Conservation (phyloP, 2,113 vertebrate genomes). For the Triplophysa tibetana region DNA sequence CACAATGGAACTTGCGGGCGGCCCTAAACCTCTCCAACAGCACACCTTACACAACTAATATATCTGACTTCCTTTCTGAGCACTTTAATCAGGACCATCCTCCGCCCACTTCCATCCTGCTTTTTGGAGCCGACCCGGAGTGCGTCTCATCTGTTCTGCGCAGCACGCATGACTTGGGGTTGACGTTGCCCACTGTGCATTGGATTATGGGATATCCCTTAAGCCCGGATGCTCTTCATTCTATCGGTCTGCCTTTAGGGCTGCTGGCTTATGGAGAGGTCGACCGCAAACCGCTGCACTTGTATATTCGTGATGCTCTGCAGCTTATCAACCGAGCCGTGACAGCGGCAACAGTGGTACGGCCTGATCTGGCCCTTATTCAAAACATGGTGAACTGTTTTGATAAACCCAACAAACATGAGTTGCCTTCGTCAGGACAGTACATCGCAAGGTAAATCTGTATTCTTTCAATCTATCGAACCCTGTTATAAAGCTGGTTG, state of each 20-base stretch:
- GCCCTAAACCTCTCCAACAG: constrained; percentile 79
- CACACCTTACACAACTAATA: constrained; percentile 55
- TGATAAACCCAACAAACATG: constrained; percentile 58
- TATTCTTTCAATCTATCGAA: neutral
- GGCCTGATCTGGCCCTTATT: constrained; percentile 72
- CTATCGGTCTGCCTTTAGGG: constrained; percentile 81
- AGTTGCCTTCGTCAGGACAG: constrained; percentile 68
- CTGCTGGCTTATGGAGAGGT: constrained; percentile 88
- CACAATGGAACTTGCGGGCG: constrained; percentile 66
- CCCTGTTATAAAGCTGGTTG: neutral
- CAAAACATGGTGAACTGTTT: constrained; percentile 78
- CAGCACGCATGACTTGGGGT: constrained; percentile 69
- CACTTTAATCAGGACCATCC: constrained; percentile 63
- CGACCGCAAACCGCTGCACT: constrained; percentile 81
- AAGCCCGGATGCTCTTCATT: constrained; percentile 78
- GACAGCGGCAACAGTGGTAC: constrained; percentile 62
- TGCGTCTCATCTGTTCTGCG: constrained; percentile 73
- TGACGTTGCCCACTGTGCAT: constrained; percentile 74
- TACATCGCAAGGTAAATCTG: constrained; percentile 78
- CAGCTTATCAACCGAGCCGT: constrained; percentile 80
- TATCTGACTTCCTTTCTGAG: constrained; percentile 67
- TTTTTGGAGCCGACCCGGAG: constrained; percentile 81
- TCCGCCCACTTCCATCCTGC: constrained; percentile 69
- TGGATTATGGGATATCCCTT: constrained; percentile 91
- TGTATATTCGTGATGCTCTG: constrained; percentile 80